Base-by-base conservation (phyloP, 2,888 invertebrate species). In the Torymus aiolomorphi region DNA sequence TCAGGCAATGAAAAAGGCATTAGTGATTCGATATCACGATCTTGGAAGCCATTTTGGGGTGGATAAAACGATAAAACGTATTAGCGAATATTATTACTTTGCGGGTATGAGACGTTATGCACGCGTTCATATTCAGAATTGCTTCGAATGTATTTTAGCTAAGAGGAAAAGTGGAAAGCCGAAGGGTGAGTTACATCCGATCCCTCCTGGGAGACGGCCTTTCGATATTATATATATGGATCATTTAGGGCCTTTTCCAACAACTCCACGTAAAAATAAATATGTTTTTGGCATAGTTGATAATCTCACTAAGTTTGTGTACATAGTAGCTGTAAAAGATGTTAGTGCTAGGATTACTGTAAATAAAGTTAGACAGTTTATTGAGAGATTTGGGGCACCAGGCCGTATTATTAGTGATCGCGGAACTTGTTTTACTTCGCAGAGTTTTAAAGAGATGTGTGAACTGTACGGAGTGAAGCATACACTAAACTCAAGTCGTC, bases 221-320 rank as follows among this genome's bases (percentile, higher is more conserved):
- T 84, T 84, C 66, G 82, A 57, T 3, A 49, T 80, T 0, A 69
- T 83, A 0, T 80, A 85, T 59, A 31, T 82, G 2, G 83, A 82
- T 67, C 82, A 83, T 61, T 24, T 82, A 0, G 84, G 83, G 12
- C 82, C 84, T 12, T 82, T 83, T 59, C 31, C 83, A 2, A 81
- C 76, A 0, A 73, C 78, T 1, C 20, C 67, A 2, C 69, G 62
- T 2, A 42, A 63, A 14, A 84, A 83, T 62, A 82, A 80, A 51
- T 82, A 83, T 54, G 57, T 85, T 0, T 63, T 84, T 10, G 79
- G 65, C 12, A 5, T 82, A 0, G 78, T 84, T 1, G 31, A n/a
- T 59, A 73, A 20, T 62, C 31, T 62, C 12, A 73, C 24, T 0
- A 61, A 24, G 5, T 61, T 73, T 3, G 73, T 54, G 1, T 16